These are phyloP conservation scores for Epirrhoe alternata DNA, from an alignment of 2,888 invertebrate species.

Conservation along the genomic window DNA sequence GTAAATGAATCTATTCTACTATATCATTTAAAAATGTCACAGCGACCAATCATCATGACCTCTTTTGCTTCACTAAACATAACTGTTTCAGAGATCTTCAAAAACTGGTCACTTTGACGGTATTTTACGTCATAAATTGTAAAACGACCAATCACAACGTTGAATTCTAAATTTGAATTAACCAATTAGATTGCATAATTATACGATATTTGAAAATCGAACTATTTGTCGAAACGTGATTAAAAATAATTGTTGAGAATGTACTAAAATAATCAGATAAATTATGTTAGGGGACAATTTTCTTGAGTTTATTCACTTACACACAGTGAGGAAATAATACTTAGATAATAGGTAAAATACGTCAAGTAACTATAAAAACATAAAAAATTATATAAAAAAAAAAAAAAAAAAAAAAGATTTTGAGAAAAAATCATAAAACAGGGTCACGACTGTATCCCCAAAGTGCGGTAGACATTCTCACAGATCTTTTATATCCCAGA, in stretches of 20 bases:
- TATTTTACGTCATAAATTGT: constrained; percentile 8
- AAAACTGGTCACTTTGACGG: background rate
- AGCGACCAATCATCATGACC: constrained; percentile 5
- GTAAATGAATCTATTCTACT: background rate
- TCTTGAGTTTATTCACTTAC: too few relatives aligned
- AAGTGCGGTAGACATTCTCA: too few relatives aligned
- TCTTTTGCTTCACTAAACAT: background rate
- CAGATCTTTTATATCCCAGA: too few relatives aligned
- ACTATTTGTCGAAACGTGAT: constrained; percentile 30
- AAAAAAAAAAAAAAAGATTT: too few relatives aligned
- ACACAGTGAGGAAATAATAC: too few relatives aligned
- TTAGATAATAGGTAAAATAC: too few relatives aligned
- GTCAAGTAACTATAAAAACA: too few relatives aligned
- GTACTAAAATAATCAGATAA: too few relatives aligned
- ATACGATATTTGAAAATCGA: constrained; percentile 36
- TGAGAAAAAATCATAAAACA: too few relatives aligned
- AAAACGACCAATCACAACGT: constrained; percentile 55
- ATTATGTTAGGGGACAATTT: too few relatives aligned
- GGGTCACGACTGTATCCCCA: too few relatives aligned
- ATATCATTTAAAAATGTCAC: constrained; percentile 13
- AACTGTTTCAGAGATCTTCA: background rate
- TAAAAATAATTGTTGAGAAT: constrained; percentile 5
- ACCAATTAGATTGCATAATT: constrained; percentile 63
- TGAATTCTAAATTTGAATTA: constrained; percentile 63
- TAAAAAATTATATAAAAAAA: too few relatives aligned